phyloP scores from a whole-genome alignment of 1,140 invertebrate genomes.

The Wiebesia pumilae region DNA sequence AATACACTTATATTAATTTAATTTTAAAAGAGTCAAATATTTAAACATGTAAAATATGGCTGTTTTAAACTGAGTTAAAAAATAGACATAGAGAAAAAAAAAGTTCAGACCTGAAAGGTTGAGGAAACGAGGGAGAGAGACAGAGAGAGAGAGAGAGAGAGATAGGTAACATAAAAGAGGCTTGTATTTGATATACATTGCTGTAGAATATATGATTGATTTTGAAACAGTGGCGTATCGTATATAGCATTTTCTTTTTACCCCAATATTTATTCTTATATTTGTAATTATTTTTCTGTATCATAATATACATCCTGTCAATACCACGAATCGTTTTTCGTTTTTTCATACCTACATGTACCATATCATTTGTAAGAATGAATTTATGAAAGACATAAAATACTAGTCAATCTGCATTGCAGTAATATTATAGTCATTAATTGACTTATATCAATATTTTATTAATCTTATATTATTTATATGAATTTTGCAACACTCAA shows the following conservation, averaged over 20 bases:
- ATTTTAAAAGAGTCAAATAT: neutral
- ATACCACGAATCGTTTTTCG: no score
- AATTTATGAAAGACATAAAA: no score
- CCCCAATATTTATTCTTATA: neutral
- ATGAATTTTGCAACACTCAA: no score
- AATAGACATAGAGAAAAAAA: neutral
- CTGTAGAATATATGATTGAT: conserved; percentile 38
- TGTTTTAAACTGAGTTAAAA: neutral
- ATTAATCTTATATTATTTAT: no score
- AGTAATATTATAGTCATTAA: no score
- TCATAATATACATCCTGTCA: no score
- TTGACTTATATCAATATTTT: no score
- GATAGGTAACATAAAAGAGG: neutral
- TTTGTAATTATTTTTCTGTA: neutral
- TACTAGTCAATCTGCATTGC: no score
- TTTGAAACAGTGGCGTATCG: conserved; percentile 15
- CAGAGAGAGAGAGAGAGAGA: neutral
- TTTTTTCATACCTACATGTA: neutral
- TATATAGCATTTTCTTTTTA: conserved; percentile 32
- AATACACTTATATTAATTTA: neutral
- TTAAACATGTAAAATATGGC: neutral
- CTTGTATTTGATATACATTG: neutral
- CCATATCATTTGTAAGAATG: neutral
- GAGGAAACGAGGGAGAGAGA: neutral
- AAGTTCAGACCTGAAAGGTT: neutral